These are phyloP conservation scores for Ardeotis arabs DNA, from an alignment of 2,113 vertebrate genomes.

Conservation along the genomic window DNA sequence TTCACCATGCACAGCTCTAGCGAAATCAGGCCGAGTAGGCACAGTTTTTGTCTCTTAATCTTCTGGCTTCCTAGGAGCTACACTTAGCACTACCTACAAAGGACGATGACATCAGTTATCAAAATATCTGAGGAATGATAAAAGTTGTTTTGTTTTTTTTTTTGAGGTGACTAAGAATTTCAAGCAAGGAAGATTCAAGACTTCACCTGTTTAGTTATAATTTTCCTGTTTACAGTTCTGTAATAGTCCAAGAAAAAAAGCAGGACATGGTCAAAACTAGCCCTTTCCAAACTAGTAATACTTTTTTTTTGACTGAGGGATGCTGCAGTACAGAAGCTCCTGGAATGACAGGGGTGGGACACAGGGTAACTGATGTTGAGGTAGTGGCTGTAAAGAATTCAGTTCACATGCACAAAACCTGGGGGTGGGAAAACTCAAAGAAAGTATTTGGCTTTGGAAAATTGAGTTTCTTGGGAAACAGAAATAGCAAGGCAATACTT, in stretches of 20 bases:
- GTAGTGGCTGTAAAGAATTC: background rate
- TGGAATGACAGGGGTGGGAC: background rate
- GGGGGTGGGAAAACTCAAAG: background rate
- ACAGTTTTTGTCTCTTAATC: background rate
- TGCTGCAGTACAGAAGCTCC: background rate
- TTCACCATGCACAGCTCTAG: background rate
- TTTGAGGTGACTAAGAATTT: background rate
- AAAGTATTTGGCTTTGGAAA: background rate
- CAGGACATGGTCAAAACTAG: background rate
- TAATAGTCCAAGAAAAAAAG: background rate
- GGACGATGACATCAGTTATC: background rate
- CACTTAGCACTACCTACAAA: background rate
- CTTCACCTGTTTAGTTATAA: background rate
- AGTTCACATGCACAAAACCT: background rate
- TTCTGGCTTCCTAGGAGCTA: background rate
- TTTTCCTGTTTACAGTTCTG: background rate
- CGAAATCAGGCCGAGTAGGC: background rate
- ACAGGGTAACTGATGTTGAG: background rate
- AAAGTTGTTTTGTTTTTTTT: background rate
- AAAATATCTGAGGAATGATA: background rate
- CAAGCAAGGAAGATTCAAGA: background rate
- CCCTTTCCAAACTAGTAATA: background rate
- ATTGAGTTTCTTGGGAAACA: background rate
- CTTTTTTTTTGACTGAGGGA: background rate
- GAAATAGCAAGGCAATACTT: background rate